Evolutionary conservation across 2,888 invertebrate species (phyloP).

Genomic region (Epiblema foenella): DNA sequence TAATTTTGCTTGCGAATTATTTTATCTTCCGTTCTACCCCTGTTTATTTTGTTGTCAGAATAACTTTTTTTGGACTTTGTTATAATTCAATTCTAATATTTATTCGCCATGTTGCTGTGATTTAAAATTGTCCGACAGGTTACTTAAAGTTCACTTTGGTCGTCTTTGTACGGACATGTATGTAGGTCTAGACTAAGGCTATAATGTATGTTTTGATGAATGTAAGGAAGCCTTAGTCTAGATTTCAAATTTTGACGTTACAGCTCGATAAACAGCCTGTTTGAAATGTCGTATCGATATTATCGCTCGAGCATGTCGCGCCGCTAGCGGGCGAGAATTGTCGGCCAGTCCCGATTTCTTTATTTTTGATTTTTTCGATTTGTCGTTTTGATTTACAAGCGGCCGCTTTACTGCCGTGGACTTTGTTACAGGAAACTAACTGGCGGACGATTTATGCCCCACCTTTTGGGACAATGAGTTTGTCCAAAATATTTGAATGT

Average conservation of each 20-base stretch:
- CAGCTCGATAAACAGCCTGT: slow-evolving; percentile 35
- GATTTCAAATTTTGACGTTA: not conserved
- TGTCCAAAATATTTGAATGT: slow-evolving; percentile 77
- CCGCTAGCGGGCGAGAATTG: slow-evolving; percentile 68
- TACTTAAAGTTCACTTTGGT: too few relatives aligned
- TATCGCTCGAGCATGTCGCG: slow-evolving; percentile 41
- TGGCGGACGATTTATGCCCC: slow-evolving; percentile 78
- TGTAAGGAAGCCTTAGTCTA: not conserved
- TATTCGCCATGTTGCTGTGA: not conserved
- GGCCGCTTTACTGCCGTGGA: slow-evolving; percentile 78
- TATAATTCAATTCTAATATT: not conserved
- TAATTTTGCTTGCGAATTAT: slow-evolving; percentile 62
- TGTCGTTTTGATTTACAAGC: slow-evolving; percentile 82
- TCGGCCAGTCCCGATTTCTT: slow-evolving; percentile 68
- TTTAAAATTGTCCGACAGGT: too few relatives aligned
- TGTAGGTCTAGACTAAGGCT: too few relatives aligned
- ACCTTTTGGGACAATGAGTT: slow-evolving; percentile 69
- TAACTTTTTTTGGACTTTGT: not conserved
- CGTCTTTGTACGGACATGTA: not conserved
- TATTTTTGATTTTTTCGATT: slow-evolving; percentile 75
- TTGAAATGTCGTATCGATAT: slow-evolving; percentile 54
- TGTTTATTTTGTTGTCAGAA: slow-evolving; percentile 32
- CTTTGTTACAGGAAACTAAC: slow-evolving; percentile 80
- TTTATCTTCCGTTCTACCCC: slow-evolving; percentile 42
- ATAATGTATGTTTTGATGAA: not conserved